These are phyloP conservation scores for Mus minutoides DNA, from an alignment of 2,797 vertebrate species.

Conservation along the genomic window DNA sequence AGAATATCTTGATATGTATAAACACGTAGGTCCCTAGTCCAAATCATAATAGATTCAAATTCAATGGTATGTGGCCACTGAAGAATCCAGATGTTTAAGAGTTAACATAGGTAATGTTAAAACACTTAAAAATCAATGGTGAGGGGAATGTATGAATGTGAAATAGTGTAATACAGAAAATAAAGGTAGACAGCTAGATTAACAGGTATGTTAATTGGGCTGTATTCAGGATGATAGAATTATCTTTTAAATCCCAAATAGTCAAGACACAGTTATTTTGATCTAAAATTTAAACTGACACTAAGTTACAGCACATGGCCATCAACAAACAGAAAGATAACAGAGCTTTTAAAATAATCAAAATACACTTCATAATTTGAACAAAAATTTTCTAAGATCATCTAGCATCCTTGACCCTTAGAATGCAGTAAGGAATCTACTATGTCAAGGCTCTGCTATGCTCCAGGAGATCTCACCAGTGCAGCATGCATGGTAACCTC, in stretches of 20 bases:
- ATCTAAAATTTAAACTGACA: background rate
- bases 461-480: background rate
- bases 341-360: conserved; percentile 47
- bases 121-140: background rate
- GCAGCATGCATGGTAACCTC: background rate
- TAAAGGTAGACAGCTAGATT: background rate
- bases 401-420: background rate
- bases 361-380: conserved; percentile 45
- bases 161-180: conserved; percentile 24
- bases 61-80: background rate
- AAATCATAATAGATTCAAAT: background rate
- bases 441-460: background rate
- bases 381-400: conserved; percentile 8
- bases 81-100: conserved; percentile 36
- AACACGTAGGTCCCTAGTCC: background rate
- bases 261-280: conserved; percentile 25
- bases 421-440: background rate
- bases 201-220: background rate
- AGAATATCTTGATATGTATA: background rate
- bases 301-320: background rate
- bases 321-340: conserved; percentile 51
- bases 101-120: background rate
- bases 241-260: conserved; percentile 16
- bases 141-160: background rate
- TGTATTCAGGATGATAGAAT: conserved; percentile 35